phyloP scores from a whole-genome alignment of 2,888 invertebrate genomes.

The Pristionchus fissidentatus region DNA sequence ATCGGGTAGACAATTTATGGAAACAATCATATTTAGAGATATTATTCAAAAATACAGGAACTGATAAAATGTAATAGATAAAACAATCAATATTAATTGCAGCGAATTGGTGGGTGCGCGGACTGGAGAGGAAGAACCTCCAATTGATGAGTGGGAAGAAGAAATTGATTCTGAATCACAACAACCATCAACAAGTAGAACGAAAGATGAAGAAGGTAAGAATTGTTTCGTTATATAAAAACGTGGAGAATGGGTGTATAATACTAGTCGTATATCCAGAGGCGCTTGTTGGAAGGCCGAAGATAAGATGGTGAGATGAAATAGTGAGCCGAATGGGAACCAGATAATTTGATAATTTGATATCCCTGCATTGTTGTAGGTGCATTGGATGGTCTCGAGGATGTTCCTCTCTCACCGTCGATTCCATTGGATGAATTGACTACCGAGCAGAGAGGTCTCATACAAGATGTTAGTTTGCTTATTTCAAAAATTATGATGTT shows the following conservation, averaged over 20 bases:
- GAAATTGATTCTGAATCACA: no score
- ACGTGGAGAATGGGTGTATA: not conserved
- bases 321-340: not conserved
- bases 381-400: not conserved
- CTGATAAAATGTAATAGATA: no score
- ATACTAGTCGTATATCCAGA: not conserved
- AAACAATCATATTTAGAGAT: not conserved
- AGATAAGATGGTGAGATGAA: not conserved
- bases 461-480: conserved; percentile 5
- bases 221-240: no score
- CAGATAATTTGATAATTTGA: not conserved
- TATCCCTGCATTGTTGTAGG: no score
- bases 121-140: not conserved
- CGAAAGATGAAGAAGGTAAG: not conserved
- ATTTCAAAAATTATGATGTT: not conserved
- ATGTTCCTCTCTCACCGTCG: not conserved
- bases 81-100: no score
- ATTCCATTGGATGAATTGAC: conserved; percentile 30
- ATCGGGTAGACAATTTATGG: no score
- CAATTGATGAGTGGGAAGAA: not conserved
- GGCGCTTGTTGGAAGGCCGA: not conserved
- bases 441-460: not conserved
- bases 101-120: conserved; percentile 3
- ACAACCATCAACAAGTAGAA: no score
- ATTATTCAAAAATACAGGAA: no score